phyloP scores from a whole-genome alignment of 2,113 vertebrate species.

The Thamnophis sirtalis region DNA sequence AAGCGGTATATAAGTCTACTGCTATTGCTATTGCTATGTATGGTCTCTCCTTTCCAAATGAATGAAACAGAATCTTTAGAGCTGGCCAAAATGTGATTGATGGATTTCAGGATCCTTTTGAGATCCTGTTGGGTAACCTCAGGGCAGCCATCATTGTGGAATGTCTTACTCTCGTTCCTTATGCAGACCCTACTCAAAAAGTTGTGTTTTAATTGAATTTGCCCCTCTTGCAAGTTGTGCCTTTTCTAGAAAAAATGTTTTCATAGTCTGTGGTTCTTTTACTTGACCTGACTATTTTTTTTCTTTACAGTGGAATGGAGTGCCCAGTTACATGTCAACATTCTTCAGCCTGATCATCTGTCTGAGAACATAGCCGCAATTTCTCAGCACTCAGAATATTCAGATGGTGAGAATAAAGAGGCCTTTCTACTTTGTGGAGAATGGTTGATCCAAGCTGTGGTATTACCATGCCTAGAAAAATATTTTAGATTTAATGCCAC shows the following conservation, averaged over 20 bases:
- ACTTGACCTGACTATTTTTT: conserved; percentile 31
- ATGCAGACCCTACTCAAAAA: neutral
- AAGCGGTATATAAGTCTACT: too few relatives aligned
- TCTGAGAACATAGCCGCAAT: conserved; percentile 88
- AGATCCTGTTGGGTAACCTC: neutral
- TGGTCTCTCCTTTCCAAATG: neutral
- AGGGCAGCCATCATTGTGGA: neutral
- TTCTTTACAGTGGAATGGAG: conserved; percentile 88
- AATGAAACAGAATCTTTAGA: neutral
- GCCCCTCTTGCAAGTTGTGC: neutral
- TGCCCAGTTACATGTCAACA: conserved; percentile 72
- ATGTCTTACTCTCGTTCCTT: neutral
- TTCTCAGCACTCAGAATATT: conserved; percentile 66
- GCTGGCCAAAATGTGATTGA: neutral
- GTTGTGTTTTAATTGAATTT: neutral
- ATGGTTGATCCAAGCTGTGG: neutral
- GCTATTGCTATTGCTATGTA: too few relatives aligned
- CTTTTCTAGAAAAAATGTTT: neutral
- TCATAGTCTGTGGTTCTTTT: conserved; percentile 1
- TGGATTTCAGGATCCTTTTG: neutral
- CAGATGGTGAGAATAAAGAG: conserved; percentile 80
- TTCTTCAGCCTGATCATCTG: conserved; percentile 80
- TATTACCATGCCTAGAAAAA: conserved; percentile 14
- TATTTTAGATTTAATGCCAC: conserved; percentile 30
- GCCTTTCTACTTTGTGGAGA: conserved; percentile 21